These are phyloP conservation scores for Pediacus dermestoides DNA, from an alignment of 2,888 invertebrate genomes.

Conservation along the genomic window DNA sequence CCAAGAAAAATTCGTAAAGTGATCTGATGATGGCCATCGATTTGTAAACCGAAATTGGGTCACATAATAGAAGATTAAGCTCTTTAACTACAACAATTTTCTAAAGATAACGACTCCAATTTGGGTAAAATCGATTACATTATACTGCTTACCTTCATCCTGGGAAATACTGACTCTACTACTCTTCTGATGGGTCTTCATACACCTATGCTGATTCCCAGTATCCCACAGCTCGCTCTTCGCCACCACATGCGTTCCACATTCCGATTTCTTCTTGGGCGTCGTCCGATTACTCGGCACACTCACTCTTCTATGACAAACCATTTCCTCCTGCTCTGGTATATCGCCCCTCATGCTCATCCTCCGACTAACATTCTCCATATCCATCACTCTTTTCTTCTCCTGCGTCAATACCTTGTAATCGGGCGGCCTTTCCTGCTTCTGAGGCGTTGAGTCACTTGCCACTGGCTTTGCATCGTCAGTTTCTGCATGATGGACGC, in stretches of 20 bases:
- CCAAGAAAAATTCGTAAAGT: too few relatives aligned
- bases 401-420: too few relatives aligned
- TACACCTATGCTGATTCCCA: slow-evolving; percentile 46
- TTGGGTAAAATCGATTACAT: too few relatives aligned
- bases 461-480: slow-evolving; percentile 21
- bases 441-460: slow-evolving; percentile 10
- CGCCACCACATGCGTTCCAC: slow-evolving; percentile 48
- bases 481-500: slow-evolving; percentile 22
- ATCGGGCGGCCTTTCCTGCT: slow-evolving; percentile 19
- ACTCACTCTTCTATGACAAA: slow-evolving; percentile 39
- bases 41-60: too few relatives aligned
- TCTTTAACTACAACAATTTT: too few relatives aligned
- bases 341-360: slow-evolving; percentile 36
- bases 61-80: too few relatives aligned
- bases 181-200: slow-evolving; percentile 44
- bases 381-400: slow-evolving; percentile 20
- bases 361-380: slow-evolving; percentile 34
- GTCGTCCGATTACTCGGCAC: slow-evolving; percentile 41
- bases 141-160: slow-evolving; percentile 39
- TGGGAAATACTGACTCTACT: slow-evolving; percentile 40
- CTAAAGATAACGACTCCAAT: too few relatives aligned
- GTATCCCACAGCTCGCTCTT: slow-evolving; percentile 52
- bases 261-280: slow-evolving; percentile 52
- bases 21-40: too few relatives aligned
- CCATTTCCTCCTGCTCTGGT: slow-evolving; percentile 33